Evolutionary conservation across 2,888 invertebrate species (phyloP).

Genomic region (Gortyna flavago): DNA sequence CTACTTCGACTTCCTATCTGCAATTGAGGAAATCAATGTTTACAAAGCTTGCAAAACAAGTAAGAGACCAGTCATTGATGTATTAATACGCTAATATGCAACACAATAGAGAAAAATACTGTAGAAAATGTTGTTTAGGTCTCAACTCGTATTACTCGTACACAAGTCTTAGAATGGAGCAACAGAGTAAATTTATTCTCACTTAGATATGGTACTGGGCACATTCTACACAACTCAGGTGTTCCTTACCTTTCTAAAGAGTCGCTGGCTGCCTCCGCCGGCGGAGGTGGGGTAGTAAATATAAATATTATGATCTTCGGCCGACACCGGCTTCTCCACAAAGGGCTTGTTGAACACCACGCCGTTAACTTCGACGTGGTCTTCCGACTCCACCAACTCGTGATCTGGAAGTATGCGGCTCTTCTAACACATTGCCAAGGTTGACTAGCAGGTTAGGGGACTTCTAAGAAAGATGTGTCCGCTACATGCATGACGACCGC

Average conservation of each 20-base stretch:
- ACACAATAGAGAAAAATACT: not conserved
- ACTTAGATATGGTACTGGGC: not conserved
- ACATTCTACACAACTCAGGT: not conserved
- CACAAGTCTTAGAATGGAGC: not conserved
- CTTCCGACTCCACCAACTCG: constrained; percentile 98
- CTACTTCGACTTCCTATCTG: constrained; percentile 99
- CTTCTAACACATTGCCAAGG: not conserved
- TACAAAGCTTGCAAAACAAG: not conserved
- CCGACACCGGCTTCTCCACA: constrained; percentile 99
- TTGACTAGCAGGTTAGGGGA: not conserved
- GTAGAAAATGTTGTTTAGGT: not conserved
- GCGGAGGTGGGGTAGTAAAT: constrained; percentile 99
- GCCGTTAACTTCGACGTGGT: constrained; percentile 99
- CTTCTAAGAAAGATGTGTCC: not conserved
- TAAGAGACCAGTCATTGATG: not conserved
- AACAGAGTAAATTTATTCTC: not conserved
- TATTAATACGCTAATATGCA: not conserved
- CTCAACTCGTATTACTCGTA: too few species aligned
- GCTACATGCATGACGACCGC: not conserved
- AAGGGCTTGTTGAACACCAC: constrained; percentile 99
- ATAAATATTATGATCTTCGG: constrained; percentile 99
- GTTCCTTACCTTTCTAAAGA: constrained; percentile 97
- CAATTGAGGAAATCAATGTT: constrained; percentile 37
- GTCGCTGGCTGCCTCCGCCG: constrained; percentile 98
- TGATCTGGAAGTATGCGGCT: constrained; percentile 91